A percentile compares a stretch with the other conserved stretches of the same genome.
These are phyloP conservation scores for Zaprionus lachaisei DNA, from an alignment of 1,140 invertebrate genomes.

Conservation along the genomic window DNA sequence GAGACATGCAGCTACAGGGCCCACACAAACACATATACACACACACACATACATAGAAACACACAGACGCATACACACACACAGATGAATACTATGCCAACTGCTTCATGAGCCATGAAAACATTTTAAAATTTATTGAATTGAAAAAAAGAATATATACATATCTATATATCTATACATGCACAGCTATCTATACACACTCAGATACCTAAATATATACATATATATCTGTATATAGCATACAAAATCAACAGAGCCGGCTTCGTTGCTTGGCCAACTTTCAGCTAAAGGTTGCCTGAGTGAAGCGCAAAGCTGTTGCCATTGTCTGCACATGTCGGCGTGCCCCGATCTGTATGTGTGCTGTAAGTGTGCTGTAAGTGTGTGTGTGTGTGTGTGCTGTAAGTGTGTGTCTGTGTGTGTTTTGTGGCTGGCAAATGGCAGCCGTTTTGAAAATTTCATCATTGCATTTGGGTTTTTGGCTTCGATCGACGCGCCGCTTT, in stretches of 20 bases:
- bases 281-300: conserved; percentile 12
- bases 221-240: background rate
- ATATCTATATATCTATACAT: background rate
- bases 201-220: background rate
- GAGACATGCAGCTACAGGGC: conserved; percentile 11
- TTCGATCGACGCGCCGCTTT: conserved; percentile 50
- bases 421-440: conserved; percentile 49
- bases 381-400: conserved; percentile 1
- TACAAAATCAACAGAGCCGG: conserved; percentile 10
- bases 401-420: conserved; percentile 12
- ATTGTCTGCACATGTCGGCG: background rate
- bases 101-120: conserved; percentile 44
- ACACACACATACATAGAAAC: background rate
- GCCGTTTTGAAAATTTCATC: conserved; percentile 50
- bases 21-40: background rate
- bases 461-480: conserved; percentile 51
- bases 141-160: conserved; percentile 31
- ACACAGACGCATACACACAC: conserved; percentile 17
- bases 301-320: conserved; percentile 7
- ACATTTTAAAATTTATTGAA: conserved; percentile 67
- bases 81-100: conserved; percentile 6
- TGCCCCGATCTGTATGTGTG: background rate
- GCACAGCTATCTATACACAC: background rate
- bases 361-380: conserved; percentile 1
- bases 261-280: conserved; percentile 18